phyloP scores from a whole-genome alignment of 2,888 invertebrate genomes.

The Protula sp. region DNA sequence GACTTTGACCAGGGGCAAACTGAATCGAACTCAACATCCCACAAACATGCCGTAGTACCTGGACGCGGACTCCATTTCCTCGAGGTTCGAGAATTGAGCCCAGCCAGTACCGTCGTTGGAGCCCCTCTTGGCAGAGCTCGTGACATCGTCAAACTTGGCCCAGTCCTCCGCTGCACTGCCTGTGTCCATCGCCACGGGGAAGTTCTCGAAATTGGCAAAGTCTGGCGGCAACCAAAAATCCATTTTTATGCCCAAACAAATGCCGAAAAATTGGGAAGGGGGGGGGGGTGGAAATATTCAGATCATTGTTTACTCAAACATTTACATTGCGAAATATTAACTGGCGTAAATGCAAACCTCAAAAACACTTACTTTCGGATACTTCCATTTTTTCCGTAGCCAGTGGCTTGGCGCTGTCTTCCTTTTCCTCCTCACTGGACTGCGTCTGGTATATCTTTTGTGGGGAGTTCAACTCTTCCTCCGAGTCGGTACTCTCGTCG shows the following conservation, averaged over 20 bases:
- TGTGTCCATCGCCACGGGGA: not conserved
- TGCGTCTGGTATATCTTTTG: constrained; percentile 34
- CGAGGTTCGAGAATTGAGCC: not conserved
- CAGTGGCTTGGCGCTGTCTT: not conserved
- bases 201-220: not conserved
- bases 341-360: too few species aligned
- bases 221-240: not conserved
- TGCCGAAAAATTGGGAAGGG: too few species aligned
- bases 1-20: too few species aligned
- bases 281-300: too few species aligned
- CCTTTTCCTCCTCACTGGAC: not conserved
- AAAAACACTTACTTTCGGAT: too few species aligned
- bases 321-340: too few species aligned
- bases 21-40: too few species aligned
- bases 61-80: not conserved
- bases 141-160: constrained; percentile 12
- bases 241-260: too few species aligned
- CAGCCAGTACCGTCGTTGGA: not conserved
- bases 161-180: constrained; percentile 6
- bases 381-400: too few species aligned
- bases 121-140: not conserved
- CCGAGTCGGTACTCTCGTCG: constrained; percentile 39
- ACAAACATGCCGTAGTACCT: not conserved
- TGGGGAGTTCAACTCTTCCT: constrained; percentile 51
- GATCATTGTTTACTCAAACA: too few species aligned